Base-by-base conservation (phyloP, 92 coral and sea anemone species). In the Parazoanthus swiftii region DNA sequence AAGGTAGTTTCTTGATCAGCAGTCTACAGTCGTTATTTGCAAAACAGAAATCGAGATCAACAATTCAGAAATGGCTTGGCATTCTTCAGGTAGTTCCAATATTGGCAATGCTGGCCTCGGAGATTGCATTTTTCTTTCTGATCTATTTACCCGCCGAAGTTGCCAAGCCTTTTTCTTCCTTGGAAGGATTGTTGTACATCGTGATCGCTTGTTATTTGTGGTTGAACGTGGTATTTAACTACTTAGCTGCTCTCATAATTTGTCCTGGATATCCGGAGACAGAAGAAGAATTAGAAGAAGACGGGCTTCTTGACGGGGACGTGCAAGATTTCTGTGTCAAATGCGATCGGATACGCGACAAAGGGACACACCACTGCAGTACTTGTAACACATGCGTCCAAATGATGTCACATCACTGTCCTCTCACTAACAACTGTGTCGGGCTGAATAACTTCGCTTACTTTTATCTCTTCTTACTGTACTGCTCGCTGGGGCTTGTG, bases 371-470 rank as follows among this genome's bases (percentile, higher is more conserved):
- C 73, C 99, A 97, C 86, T 97, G 99, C 77, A 91, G 92, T 42
- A 91, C 98, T 0, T 97, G 99, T 83, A 86, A 86, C 21, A 88
- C 93, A 71, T 97, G 99, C 88, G 98, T 97, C 56, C 89, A 93
- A 85, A 83, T 95, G 91, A 97, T 97, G 99, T 97, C 98, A 15
- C 99, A 97, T 80, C 99, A 97, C 86, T 97, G 99, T 66, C 99
- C 99, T 20, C 94, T 97, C 76, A 97, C 99, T 21, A 97, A 97
- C 77, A 97, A 97, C 94, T 97, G 99, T 81, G 96, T 97, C 46
- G 99, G 99, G 0, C 91, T 94, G 44, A 92, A 95, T 77, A 97
- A 97, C 89, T 97, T 86, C 38, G 89, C 96, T 0, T 94, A 97
- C 72, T 97, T 97, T 81, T 95, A 92, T 72, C 89, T 95, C 54